phyloP scores from a whole-genome alignment of 2,113 vertebrate species.

The Thymallus thymallus region DNA sequence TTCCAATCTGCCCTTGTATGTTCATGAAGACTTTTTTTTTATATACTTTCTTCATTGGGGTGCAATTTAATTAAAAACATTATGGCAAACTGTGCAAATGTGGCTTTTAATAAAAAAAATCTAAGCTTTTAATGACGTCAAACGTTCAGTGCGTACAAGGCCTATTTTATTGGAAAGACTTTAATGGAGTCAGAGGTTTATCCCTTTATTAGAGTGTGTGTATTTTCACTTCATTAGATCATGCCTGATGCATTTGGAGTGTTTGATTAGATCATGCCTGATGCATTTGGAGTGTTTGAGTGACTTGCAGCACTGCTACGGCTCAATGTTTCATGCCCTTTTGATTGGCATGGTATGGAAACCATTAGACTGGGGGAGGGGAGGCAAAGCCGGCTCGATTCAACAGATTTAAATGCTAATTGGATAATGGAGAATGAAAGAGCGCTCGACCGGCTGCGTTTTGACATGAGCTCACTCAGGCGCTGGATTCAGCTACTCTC shows the following conservation, averaged over 20 bases:
- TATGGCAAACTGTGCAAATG: too few species aligned
- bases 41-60: too few species aligned
- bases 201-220: conserved; percentile 43
- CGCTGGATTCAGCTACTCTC: conserved; percentile 24
- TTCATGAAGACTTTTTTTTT: too few species aligned
- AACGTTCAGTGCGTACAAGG: too few species aligned
- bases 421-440: conserved; percentile 73
- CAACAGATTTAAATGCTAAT: conserved; percentile 76
- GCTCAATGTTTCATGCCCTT: conserved; percentile 56
- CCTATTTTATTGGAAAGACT: too few species aligned
- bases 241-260: conserved; percentile 60
- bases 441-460: conserved; percentile 45
- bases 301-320: conserved; percentile 14
- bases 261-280: conserved; percentile 54
- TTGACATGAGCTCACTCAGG: conserved; percentile 53
- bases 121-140: too few species aligned
- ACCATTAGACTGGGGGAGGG: conserved; percentile 61
- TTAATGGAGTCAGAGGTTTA: conserved; percentile 2
- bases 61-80: too few species aligned
- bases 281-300: conserved; percentile 57
- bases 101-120: too few species aligned
- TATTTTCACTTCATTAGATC: conserved; percentile 42
- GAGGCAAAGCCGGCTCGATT: conserved; percentile 52
- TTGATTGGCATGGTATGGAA: conserved; percentile 72
- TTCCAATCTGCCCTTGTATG: too few species aligned